phyloP scores from a whole-genome alignment of 37 sponge, comb jelly and placozoan species.

The Hexactinellida sp. region DNA sequence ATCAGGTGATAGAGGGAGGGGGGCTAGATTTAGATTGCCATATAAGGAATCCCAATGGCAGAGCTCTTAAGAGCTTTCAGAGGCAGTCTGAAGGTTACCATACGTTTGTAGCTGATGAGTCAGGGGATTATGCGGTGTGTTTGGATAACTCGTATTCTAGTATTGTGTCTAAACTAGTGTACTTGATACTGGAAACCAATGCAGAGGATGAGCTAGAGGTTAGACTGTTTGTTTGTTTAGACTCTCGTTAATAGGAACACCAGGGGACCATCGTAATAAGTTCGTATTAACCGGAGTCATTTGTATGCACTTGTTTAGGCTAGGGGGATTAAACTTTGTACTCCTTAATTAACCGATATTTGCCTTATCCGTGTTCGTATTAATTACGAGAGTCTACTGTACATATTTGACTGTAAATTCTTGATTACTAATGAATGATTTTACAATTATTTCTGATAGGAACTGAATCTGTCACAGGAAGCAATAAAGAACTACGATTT shows the following conservation, averaged over 20 bases:
- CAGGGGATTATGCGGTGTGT: conserved; percentile 64
- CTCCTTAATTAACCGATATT: too few relatives aligned
- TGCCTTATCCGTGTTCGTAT: too few relatives aligned
- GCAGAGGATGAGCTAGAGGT: conserved; percentile 23
- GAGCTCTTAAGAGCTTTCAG: conserved; percentile 23
- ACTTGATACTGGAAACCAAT: background rate
- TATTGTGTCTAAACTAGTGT: conserved; percentile 21
- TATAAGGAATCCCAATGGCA: conserved; percentile 24
- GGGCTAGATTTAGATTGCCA: conserved; percentile 56
- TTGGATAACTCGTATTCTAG: conserved; percentile 57
- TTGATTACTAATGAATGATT: background rate
- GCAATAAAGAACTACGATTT: background rate
- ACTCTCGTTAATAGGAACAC: too few relatives aligned
- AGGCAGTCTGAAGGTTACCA: conserved; percentile 40
- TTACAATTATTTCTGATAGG: background rate
- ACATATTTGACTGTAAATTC: too few relatives aligned
- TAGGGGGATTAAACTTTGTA: too few relatives aligned
- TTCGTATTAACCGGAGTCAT: too few relatives aligned
- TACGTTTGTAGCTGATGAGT: conserved; percentile 34
- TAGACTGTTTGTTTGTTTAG: too few relatives aligned
- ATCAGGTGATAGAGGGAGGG: conserved; percentile 67
- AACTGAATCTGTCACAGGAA: background rate
- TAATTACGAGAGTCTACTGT: too few relatives aligned
- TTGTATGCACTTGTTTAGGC: too few relatives aligned
- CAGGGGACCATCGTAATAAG: too few relatives aligned